Conservation (phyloP, 2,888 invertebrate genomes). For the Lissonota sp. region DNA sequence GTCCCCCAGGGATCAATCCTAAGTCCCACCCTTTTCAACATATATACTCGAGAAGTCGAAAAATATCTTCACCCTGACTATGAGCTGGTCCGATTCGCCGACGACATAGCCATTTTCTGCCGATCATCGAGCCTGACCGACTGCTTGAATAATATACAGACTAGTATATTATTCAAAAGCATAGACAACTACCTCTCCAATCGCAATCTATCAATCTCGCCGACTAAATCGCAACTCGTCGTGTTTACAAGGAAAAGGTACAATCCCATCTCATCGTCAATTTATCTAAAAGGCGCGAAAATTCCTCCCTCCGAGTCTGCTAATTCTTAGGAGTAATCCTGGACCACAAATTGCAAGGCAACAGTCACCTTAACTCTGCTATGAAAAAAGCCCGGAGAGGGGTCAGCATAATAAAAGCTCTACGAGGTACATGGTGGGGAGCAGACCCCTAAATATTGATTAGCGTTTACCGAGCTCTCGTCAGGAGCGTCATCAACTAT, state of each 20-base stretch:
- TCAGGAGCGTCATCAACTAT: constrained; percentile 20
- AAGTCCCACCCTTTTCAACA: constrained; percentile 26
- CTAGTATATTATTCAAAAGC: not conserved
- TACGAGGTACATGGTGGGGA: constrained; percentile 21
- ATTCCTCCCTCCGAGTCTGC: not conserved
- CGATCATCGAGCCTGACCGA: not conserved
- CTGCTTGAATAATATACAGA: not conserved
- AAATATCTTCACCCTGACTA: not conserved
- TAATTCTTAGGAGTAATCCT: constrained; percentile 8
- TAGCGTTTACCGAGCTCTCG: constrained; percentile 10
- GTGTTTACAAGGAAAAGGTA: constrained; percentile 20
- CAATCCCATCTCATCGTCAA: not conserved
- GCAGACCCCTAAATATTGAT: constrained; percentile 7
- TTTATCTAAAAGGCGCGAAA: not conserved
- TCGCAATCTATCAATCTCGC: not conserved
- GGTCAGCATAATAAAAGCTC: not conserved
- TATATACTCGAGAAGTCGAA: not conserved
- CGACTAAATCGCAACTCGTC: no score
- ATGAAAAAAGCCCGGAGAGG: not conserved
- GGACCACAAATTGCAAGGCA: constrained; percentile 12
- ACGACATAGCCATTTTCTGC: not conserved
- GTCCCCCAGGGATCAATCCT: constrained; percentile 39
- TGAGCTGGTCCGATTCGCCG: not conserved
- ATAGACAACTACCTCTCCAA: not conserved
- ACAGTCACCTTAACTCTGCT: not conserved